phyloP scores from a whole-genome alignment of 1,140 invertebrate species.

The Drosophila micromelanica region DNA sequence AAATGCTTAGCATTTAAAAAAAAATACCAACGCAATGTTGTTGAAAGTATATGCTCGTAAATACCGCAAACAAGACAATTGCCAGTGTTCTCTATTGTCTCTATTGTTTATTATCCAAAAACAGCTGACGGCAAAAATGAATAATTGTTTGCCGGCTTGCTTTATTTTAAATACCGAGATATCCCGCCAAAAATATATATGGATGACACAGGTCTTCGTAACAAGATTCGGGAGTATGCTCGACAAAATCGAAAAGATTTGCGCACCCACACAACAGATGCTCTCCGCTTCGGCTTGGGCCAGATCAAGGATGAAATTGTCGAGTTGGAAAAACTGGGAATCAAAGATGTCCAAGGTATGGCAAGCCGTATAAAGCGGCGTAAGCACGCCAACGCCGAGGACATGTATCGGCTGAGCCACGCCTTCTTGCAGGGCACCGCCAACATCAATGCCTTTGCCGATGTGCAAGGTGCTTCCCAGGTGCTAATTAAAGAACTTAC shows the following conservation, averaged over 20 bases:
- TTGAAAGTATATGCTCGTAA: not conserved
- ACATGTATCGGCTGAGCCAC: conserved; percentile 68
- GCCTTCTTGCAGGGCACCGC: conserved; percentile 69
- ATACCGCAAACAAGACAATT: not conserved
- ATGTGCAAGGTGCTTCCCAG: conserved; percentile 64
- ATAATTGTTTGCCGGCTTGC: not conserved
- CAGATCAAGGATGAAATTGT: conserved; percentile 63
- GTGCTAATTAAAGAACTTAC: conserved; percentile 76
- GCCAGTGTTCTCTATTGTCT: conserved; percentile 31
- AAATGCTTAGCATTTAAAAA: not conserved
- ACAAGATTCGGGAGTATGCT: conserved; percentile 63
- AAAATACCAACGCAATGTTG: not conserved
- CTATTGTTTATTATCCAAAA: not conserved
- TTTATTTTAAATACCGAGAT: conserved; percentile 20
- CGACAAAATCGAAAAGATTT: conserved; percentile 50
- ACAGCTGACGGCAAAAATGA: conserved; percentile 16
- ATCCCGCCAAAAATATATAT: not conserved
- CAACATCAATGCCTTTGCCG: conserved; percentile 68
- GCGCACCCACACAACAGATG: conserved; percentile 56
- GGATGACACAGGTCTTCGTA: conserved; percentile 36
- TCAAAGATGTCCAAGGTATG: conserved; percentile 71
- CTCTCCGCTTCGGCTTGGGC: conserved; percentile 70
- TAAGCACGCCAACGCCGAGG: conserved; percentile 73
- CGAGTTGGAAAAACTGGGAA: conserved; percentile 61
- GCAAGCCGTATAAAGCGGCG: conserved; percentile 70